Conservation (phyloP, 2,113 vertebrate genomes). For the Tinamus guttatus region DNA sequence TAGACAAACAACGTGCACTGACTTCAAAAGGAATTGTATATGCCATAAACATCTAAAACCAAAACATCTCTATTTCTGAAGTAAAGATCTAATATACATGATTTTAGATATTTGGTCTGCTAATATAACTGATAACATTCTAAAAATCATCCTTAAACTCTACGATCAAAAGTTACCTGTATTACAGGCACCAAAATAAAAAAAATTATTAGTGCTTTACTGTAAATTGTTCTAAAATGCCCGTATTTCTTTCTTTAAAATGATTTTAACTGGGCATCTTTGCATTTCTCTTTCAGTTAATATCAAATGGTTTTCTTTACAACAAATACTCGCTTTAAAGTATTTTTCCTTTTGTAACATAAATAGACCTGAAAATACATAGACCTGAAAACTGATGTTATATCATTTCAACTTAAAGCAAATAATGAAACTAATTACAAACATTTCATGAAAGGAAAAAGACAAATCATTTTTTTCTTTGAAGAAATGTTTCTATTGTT, state of each 20-base stretch:
- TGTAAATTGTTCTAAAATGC: neutral
- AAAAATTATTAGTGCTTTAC: neutral
- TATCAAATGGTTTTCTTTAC: neutral
- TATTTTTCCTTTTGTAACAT: too few relatives aligned
- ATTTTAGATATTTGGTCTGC: neutral
- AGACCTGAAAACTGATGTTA: neutral
- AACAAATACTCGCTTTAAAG: neutral
- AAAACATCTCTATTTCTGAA: neutral
- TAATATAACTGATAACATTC: neutral
- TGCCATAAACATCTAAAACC: neutral
- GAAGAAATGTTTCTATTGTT: neutral
- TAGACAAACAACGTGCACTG: neutral
- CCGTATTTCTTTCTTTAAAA: neutral
- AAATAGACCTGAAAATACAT: too few relatives aligned
- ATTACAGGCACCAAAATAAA: neutral
- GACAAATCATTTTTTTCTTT: neutral
- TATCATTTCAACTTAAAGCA: neutral
- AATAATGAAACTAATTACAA: neutral
- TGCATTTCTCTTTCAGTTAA: neutral
- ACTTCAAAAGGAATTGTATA: neutral
- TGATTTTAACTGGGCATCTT: neutral
- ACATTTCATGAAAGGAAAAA: accelerated
- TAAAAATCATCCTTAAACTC: neutral
- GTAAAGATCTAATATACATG: neutral
- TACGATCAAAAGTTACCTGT: neutral